phyloP scores from a whole-genome alignment of 2,888 invertebrate species.

The Perizoma affinitatum region DNA sequence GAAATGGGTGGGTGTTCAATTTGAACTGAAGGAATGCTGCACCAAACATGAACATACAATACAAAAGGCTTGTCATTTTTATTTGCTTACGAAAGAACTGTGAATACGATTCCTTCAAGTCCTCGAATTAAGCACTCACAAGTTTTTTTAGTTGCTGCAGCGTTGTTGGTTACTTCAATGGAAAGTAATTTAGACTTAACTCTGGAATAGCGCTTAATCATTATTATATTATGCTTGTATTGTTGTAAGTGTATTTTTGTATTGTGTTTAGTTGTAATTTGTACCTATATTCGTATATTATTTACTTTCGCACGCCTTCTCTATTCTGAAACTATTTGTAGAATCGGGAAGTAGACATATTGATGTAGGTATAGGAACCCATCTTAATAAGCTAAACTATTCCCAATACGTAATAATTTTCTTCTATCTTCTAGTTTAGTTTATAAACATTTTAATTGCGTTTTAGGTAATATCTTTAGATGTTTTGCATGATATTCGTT shows the following conservation, averaged over 20 bases:
- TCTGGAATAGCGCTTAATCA: slow-evolving; percentile 34
- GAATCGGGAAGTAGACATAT: slow-evolving; percentile 28
- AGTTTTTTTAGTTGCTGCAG: slow-evolving; percentile 64
- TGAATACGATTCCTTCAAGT: slow-evolving; percentile 71
- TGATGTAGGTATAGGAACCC: slow-evolving; percentile 19
- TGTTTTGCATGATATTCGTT: slow-evolving; percentile 30
- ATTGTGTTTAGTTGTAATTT: slow-evolving; percentile 36
- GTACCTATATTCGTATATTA: slow-evolving; percentile 25
- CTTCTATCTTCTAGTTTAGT: slow-evolving; percentile 22
- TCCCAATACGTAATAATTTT: slow-evolving; percentile 9
- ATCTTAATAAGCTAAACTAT: slow-evolving; percentile 18
- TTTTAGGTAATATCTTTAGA: slow-evolving; percentile 29
- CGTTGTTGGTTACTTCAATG: slow-evolving; percentile 19
- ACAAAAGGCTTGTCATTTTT: slow-evolving; percentile 49
- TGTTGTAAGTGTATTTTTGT: slow-evolving; percentile 34
- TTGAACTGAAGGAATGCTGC: slow-evolving; percentile 75
- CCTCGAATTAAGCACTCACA: slow-evolving; percentile 77
- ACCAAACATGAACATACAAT: slow-evolving; percentile 43
- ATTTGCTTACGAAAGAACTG: slow-evolving; percentile 57
- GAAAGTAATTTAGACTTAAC: slow-evolving; percentile 20
- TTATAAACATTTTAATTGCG: slow-evolving; percentile 23
- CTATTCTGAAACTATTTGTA: slow-evolving; percentile 30
- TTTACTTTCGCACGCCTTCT: slow-evolving; percentile 41
- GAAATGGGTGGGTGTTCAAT: slow-evolving; percentile 83
- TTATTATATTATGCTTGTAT: slow-evolving; percentile 39